phyloP scores from a whole-genome alignment of 2,888 invertebrate genomes.

The Drosophila kambysellisi region DNA sequence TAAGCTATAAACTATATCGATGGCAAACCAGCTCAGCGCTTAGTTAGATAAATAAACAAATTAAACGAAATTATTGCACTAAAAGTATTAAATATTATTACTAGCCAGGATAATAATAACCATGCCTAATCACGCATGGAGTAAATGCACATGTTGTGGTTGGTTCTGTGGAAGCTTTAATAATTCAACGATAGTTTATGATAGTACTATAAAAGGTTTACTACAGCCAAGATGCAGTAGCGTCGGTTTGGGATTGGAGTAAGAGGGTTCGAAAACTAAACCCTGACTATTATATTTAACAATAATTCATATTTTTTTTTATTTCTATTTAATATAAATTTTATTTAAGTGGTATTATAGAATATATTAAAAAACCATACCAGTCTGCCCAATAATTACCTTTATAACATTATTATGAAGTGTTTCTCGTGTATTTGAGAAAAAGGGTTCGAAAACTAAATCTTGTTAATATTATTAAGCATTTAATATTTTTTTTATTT shows the following conservation, averaged over 20 bases:
- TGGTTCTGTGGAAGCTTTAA: slow-evolving; percentile 22
- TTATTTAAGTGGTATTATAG: neutral
- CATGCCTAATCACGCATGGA: slow-evolving; percentile 4
- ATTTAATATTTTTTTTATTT: neutral
- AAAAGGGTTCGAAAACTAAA: neutral
- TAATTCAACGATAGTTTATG: slow-evolving; percentile 39
- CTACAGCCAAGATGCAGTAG: slow-evolving; percentile 5
- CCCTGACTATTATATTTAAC: neutral
- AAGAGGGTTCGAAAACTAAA: slow-evolving; percentile 5
- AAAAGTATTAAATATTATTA: slow-evolving; percentile 69
- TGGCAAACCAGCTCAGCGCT: slow-evolving; percentile 26
- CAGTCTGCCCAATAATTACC: neutral
- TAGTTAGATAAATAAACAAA: slow-evolving; percentile 76
- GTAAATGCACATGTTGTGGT: slow-evolving; percentile 1
- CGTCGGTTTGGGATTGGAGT: neutral
- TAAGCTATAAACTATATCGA: slow-evolving; percentile 39
- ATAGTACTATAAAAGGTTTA: slow-evolving; percentile 13
- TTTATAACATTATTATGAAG: neutral
- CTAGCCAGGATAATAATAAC: slow-evolving; percentile 47
- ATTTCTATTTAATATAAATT: neutral
- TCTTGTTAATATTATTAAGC: neutral
- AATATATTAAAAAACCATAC: neutral
- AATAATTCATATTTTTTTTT: neutral
- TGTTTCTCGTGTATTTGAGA: neutral
- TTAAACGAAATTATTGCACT: slow-evolving; percentile 74